These are phyloP conservation scores for Zosterops japonicus DNA, from an alignment of 2,113 vertebrate species.

Conservation along the genomic window DNA sequence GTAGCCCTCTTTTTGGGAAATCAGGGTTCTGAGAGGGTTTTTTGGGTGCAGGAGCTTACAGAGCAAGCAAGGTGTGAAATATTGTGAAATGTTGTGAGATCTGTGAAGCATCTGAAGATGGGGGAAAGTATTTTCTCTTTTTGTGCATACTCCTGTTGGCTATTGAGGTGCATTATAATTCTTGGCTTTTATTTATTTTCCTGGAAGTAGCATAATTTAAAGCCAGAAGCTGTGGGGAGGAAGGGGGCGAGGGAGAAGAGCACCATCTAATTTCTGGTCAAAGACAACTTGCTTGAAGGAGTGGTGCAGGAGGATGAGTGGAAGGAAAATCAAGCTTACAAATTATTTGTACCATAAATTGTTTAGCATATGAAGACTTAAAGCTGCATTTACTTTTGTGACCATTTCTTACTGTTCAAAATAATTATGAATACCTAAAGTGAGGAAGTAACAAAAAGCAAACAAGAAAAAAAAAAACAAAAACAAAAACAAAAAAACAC, in stretches of 20 bases:
- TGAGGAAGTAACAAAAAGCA: neutral
- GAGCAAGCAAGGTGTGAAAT: neutral
- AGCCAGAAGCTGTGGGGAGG: neutral
- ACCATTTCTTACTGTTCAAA: neutral
- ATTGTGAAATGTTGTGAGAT: neutral
- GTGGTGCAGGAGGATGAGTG: neutral
- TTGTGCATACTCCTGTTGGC: neutral
- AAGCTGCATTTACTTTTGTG: neutral
- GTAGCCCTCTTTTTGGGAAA: neutral
- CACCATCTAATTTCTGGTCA: neutral
- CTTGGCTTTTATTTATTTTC: neutral
- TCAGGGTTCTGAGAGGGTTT: neutral
- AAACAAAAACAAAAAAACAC: neutral
- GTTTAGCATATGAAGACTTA: neutral
- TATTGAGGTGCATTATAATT: accelerated
- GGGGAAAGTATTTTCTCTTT: neutral
- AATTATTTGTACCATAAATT: neutral
- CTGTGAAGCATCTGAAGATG: neutral
- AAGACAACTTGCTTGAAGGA: neutral
- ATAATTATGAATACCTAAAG: constrained; percentile 22
- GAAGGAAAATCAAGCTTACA: neutral
- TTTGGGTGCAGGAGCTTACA: neutral
- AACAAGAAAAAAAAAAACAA: neutral
- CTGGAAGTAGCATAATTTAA: neutral
- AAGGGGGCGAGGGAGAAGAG: neutral